Conservation (phyloP, 1,140 invertebrate genomes). For the Euschistus heros region DNA sequence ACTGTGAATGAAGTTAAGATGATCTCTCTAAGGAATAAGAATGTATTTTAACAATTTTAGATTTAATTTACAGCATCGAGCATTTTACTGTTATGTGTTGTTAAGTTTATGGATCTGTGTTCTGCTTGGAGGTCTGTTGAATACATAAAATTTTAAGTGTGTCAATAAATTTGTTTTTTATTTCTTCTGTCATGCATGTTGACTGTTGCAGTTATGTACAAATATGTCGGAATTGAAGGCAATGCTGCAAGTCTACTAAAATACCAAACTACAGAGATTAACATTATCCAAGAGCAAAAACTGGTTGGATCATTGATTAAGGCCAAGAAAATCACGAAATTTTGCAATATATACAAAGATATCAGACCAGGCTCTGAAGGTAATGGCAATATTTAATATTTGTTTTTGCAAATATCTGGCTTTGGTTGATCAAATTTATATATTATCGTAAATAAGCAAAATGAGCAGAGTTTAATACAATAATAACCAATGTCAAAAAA, state of each 20-base stretch:
- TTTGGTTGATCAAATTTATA: too few species aligned
- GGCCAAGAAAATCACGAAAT: conserved; percentile 48
- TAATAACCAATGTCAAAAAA: too few species aligned
- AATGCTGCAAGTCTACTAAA: conserved; percentile 31
- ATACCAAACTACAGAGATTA: conserved; percentile 32
- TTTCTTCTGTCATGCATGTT: background rate
- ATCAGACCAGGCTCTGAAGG: conserved; percentile 57
- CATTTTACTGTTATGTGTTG: conserved; percentile 63
- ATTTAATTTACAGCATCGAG: conserved; percentile 56
- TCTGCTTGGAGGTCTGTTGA: conserved; percentile 48
- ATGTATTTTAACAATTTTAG: conserved; percentile 28
- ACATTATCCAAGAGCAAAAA: conserved; percentile 39
- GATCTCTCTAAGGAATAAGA: too few species aligned
- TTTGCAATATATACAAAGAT: conserved; percentile 54
- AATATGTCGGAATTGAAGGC: conserved; percentile 52
- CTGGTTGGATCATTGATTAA: conserved; percentile 47
- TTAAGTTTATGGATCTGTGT: conserved; percentile 69
- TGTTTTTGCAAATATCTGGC: too few species aligned
- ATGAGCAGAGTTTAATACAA: too few species aligned
- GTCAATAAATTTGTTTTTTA: background rate
- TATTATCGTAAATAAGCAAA: too few species aligned
- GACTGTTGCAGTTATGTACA: conserved; percentile 53
- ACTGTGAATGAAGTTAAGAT: too few species aligned
- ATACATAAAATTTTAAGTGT: background rate
- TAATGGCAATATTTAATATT: conserved; percentile 27